These are phyloP conservation scores for Oryzias sinensis DNA, from an alignment of 2,797 vertebrate species.

Conservation along the genomic window DNA sequence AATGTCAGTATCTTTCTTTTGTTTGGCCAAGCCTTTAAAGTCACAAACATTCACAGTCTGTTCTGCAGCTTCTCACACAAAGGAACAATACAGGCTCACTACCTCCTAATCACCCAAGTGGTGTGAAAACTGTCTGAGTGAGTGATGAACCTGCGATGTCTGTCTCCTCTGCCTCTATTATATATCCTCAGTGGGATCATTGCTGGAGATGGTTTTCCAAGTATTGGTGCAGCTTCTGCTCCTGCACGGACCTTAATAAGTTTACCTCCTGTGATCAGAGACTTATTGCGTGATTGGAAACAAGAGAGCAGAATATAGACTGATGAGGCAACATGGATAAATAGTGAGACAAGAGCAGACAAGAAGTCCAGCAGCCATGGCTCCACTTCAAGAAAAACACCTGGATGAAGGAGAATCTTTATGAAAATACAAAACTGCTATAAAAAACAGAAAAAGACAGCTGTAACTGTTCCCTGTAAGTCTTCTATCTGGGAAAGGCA, in stretches of 20 bases:
- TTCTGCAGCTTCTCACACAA: conserved; percentile 16
- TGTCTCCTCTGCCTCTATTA: conserved; percentile 20
- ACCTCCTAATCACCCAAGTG: conserved; percentile 38
- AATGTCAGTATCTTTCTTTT: too few relatives aligned
- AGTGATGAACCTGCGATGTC: conserved; percentile 37
- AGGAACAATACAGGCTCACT: conserved; percentile 41
- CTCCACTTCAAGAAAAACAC: too few relatives aligned
- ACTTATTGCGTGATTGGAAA: conserved; percentile 40
- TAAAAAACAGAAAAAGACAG: conserved; percentile 9
- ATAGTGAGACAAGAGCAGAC: too few relatives aligned
- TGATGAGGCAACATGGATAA: conserved; percentile 2
- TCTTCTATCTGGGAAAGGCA: conserved; percentile 9
- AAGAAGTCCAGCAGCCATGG: too few relatives aligned
- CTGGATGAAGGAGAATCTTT: too few relatives aligned
- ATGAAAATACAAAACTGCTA: neutral
- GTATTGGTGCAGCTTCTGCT: conserved; percentile 21
- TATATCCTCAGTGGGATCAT: conserved; percentile 24
- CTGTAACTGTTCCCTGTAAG: conserved; percentile 16
- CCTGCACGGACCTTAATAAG: conserved; percentile 18
- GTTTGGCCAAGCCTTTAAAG: too few relatives aligned
- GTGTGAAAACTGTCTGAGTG: conserved; percentile 34
- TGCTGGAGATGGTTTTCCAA: conserved; percentile 22
- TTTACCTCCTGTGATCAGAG: conserved; percentile 3
- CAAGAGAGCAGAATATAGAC: conserved; percentile 5
- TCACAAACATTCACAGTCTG: conserved; percentile 7